These are phyloP conservation scores for Anoplophora glabripennis DNA, from an alignment of 1,140 invertebrate species.

Conservation along the genomic window DNA sequence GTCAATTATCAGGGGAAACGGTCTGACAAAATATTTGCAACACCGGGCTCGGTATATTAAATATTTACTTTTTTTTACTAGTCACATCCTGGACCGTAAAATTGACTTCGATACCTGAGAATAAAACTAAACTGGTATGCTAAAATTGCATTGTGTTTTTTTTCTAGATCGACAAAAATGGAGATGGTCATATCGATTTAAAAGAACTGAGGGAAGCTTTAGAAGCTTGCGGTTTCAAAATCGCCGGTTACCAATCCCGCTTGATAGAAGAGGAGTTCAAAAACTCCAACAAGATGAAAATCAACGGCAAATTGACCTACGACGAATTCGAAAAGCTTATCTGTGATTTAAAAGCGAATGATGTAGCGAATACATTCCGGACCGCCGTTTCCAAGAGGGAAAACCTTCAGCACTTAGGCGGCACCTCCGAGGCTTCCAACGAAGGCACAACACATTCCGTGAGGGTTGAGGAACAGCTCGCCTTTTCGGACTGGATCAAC, in stretches of 20 bases:
- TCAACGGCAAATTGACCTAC: slow-evolving; percentile 75
- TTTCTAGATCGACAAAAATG: slow-evolving; percentile 86
- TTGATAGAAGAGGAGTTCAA: slow-evolving; percentile 87
- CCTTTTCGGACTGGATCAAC: slow-evolving; percentile 99
- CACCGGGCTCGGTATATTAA: no score
- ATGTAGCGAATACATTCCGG: slow-evolving; percentile 88
- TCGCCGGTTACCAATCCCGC: slow-evolving; percentile 87
- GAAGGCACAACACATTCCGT: slow-evolving; percentile 93
- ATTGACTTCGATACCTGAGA: no score
- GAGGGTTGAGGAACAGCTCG: slow-evolving; percentile 90
- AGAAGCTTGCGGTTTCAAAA: slow-evolving; percentile 87
- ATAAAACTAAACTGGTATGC: no score
- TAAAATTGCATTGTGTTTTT: not conserved
- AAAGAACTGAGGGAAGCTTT: slow-evolving; percentile 86
- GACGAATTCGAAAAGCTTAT: slow-evolving; percentile 90
- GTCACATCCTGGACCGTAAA: no score
- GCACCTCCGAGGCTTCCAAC: slow-evolving; percentile 92
- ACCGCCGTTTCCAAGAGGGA: slow-evolving; percentile 89
- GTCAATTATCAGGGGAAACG: no score
- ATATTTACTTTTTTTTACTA: no score
- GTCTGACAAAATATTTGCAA: no score
- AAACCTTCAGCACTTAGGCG: slow-evolving; percentile 88
- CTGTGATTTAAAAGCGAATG: slow-evolving; percentile 82
- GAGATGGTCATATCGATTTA: slow-evolving; percentile 86
- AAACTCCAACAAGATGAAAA: slow-evolving; percentile 63